Conservation (phyloP, 2,797 vertebrate species). For the Heteromormyrus szaboi region DNA sequence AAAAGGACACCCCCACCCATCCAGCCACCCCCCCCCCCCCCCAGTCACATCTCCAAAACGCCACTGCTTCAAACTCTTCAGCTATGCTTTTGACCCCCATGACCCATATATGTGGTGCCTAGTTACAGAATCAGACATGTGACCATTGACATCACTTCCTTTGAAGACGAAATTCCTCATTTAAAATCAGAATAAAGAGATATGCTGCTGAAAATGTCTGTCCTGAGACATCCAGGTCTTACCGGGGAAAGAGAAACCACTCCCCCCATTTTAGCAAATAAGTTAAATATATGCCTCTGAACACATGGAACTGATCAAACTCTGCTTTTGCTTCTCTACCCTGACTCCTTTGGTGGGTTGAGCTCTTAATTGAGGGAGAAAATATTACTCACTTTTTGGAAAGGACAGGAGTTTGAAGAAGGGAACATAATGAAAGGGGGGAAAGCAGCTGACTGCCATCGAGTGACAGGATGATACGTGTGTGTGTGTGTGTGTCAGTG, state of each 20-base stretch:
- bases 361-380: constrained; percentile 48
- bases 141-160: not conserved
- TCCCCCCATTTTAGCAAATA: not conserved
- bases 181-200: not conserved
- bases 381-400: constrained; percentile 59
- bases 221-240: not conserved
- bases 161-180: not conserved
- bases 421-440: constrained; percentile 38
- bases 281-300: not conserved
- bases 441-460: constrained; percentile 29
- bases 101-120: not conserved
- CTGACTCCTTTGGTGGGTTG: constrained; percentile 18
- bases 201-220: not conserved
- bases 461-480: constrained; percentile 22
- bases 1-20: not conserved
- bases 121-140: not conserved
- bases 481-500: not conserved
- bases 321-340: constrained; percentile 8
- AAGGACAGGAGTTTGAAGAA: constrained; percentile 33
- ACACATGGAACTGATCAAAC: constrained; percentile 42
- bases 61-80: not conserved
- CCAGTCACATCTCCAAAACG: not conserved
- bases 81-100: not conserved
- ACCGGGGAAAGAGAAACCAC: not conserved
- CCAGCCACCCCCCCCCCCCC: not conserved